A percentile compares a stretch with the other conserved stretches of the same genome.
Conservation (phyloP, 2,888 invertebrate genomes). For the Margaritifera margaritifera region DNA sequence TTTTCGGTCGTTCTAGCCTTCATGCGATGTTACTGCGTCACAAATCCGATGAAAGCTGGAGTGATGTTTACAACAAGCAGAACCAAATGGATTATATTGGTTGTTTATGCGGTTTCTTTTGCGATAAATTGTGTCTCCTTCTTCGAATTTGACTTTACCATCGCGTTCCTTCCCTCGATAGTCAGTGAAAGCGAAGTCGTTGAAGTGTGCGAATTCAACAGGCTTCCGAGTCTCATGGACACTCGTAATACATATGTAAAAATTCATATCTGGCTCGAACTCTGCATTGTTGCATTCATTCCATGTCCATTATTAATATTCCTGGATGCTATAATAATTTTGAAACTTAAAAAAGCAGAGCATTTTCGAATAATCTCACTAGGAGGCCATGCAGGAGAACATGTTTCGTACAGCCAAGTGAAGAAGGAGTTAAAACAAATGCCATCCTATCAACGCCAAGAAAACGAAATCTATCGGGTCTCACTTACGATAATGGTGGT, state of each 20-base stretch:
- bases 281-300: constrained; percentile 26
- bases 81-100: constrained; percentile 11
- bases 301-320: constrained; percentile 34
- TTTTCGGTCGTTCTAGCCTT: constrained; percentile 26
- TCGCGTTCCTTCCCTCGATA: constrained; percentile 13
- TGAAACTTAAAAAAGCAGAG: constrained; percentile 24
- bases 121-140: constrained; percentile 16
- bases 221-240: constrained; percentile 6
- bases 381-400: neutral
- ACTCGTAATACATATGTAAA: constrained; percentile 5
- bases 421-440: neutral
- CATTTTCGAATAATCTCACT: constrained; percentile 11
- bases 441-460: neutral
- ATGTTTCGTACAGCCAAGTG: neutral
- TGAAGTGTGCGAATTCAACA: constrained; percentile 25
- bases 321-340: constrained; percentile 24
- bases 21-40: constrained; percentile 34
- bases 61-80: constrained; percentile 15
- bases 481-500: constrained; percentile 25
- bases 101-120: constrained; percentile 13
- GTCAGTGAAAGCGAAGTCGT: constrained; percentile 10
- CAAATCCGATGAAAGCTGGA: constrained; percentile 24
- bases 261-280: constrained; percentile 29
- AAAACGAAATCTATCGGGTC: neutral
- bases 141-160: constrained; percentile 27